A percentile compares a stretch with the other conserved stretches of the same genome.
Conservation (phyloP, 2,797 vertebrate genomes). For the Avahi laniger region DNA sequence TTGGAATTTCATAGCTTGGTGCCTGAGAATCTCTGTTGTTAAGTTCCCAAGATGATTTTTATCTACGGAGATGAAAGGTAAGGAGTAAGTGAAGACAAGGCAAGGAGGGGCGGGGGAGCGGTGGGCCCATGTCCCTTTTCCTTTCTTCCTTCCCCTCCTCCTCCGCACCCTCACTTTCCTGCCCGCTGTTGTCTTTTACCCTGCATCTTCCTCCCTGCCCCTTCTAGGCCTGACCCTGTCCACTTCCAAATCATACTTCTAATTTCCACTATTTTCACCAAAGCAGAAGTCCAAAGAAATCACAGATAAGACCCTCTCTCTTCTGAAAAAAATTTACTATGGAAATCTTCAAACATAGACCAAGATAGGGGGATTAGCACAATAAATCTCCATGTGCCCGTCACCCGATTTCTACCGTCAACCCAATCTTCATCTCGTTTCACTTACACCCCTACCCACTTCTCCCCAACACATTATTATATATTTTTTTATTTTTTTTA, state of each 20-base stretch:
- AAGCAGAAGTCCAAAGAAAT: slow-evolving; percentile 38
- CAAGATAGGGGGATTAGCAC: not conserved
- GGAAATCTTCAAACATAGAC: not conserved
- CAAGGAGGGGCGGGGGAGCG: not conserved
- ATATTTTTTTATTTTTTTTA: not conserved
- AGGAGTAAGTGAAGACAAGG: not conserved
- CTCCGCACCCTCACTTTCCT: not conserved
- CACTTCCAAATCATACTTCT: not conserved
- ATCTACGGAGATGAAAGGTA: not conserved
- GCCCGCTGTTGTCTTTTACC: not conserved
- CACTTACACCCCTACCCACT: not conserved
- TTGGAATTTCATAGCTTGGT: slow-evolving; percentile 3
- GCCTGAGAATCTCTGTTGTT: not conserved
- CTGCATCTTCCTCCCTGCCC: not conserved
- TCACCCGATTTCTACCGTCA: not conserved
- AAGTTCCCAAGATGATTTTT: not conserved
- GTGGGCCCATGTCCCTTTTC: not conserved
- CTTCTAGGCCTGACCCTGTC: not conserved
- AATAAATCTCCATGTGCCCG: not conserved
- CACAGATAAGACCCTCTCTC: not conserved
- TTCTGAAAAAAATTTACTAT: not conserved
- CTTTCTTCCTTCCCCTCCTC: not conserved
- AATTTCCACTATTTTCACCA: not conserved
- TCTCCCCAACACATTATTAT: not conserved
- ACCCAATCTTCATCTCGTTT: not conserved